phyloP scores from a whole-genome alignment of 2,113 vertebrate genomes.

The Heterotilapia buettikoferi region DNA sequence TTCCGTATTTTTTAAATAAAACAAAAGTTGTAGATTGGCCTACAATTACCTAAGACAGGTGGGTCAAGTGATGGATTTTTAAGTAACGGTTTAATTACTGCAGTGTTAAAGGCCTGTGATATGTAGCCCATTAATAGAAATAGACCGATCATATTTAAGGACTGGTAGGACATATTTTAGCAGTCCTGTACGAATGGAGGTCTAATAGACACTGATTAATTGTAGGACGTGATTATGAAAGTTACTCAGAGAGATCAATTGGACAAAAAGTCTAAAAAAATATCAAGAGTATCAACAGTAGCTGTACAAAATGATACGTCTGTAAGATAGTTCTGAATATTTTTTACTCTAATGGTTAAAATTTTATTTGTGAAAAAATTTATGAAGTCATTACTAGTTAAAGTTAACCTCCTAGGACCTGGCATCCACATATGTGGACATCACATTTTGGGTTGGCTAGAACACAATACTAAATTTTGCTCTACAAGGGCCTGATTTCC shows the following conservation, averaged over 20 bases:
- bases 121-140: not conserved
- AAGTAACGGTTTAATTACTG: not conserved
- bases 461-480: not conserved
- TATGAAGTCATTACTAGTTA: not conserved
- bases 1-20: not conserved
- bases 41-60: not conserved
- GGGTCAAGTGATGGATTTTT: not conserved
- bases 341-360: not conserved
- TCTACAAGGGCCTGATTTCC: not conserved
- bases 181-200: fast-evolving
- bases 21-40: not conserved
- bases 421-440: not conserved
- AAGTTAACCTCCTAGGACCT: not conserved
- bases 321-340: not conserved
- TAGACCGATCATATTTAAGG: not conserved
- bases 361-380: not conserved
- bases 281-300: not conserved
- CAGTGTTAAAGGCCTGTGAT: not conserved
- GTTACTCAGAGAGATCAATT: not conserved
- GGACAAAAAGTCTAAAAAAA: not conserved
- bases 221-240: not conserved
- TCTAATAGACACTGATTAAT: not conserved
- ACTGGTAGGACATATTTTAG: not conserved
- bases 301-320: not conserved
- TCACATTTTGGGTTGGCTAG: not conserved